Evolutionary conservation across 2,888 invertebrate genomes (phyloP).

Genomic region (Anodontia alba): DNA sequence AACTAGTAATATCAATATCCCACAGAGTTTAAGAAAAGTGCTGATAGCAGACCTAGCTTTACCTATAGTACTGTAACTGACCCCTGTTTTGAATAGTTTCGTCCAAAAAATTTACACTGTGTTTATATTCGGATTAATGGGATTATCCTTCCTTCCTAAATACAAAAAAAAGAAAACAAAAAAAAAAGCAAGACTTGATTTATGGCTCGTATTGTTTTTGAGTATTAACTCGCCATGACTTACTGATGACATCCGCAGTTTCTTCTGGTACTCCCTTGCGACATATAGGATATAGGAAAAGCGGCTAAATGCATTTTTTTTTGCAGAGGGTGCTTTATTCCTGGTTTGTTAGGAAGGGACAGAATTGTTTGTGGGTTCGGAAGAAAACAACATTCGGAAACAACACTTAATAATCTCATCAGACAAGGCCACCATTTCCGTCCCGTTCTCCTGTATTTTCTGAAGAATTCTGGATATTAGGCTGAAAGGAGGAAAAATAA

Average conservation of each 20-base stretch:
- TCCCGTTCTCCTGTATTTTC: constrained; percentile 19
- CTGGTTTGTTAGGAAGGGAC: constrained; percentile 26
- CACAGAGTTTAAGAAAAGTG: neutral
- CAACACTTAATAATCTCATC: neutral
- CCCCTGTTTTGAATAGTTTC: neutral
- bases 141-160: constrained; percentile 20
- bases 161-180: too few species aligned
- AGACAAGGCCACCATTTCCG: constrained; percentile 35
- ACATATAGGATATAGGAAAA: constrained; percentile 46
- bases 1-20: neutral
- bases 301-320: constrained; percentile 42
- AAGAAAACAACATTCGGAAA: neutral
- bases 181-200: too few species aligned
- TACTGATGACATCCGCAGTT: constrained; percentile 34
- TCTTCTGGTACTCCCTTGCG: constrained; percentile 37
- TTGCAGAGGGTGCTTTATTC: constrained; percentile 22
- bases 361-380: constrained; percentile 25
- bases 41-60: neutral
- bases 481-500: constrained; percentile 42
- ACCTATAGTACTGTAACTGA: neutral
- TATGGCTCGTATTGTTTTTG: constrained; percentile 36
- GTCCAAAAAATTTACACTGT: neutral
- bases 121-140: neutral
- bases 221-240: constrained; percentile 54
- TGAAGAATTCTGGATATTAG: constrained; percentile 20